Percentiles rank a stretch among this genome's conserved stretches.
phyloP scores from a whole-genome alignment of 2,113 vertebrate species.

The Garra rufa region DNA sequence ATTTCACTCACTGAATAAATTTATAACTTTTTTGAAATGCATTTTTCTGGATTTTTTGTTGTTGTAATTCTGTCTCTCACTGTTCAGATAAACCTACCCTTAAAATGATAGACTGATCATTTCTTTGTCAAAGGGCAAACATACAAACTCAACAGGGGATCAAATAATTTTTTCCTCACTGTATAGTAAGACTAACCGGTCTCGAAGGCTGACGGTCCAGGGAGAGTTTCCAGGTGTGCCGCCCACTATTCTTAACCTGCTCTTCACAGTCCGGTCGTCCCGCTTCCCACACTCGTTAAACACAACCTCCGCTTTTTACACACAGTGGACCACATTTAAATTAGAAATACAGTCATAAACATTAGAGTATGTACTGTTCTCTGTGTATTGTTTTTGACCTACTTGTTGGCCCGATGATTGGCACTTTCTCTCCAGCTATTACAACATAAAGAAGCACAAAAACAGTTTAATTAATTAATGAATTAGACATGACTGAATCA shows the following conservation, averaged over 20 bases:
- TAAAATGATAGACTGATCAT: too few species aligned
- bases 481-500: not conserved
- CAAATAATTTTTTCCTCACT: too few species aligned
- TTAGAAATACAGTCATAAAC: not conserved
- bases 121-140: too few species aligned
- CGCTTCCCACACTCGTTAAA: slow-evolving; percentile 90
- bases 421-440: slow-evolving; percentile 76
- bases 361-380: not conserved
- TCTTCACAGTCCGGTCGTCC: slow-evolving; percentile 64
- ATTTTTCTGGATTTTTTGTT: too few species aligned
- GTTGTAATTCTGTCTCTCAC: too few species aligned
- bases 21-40: too few species aligned
- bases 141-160: too few species aligned
- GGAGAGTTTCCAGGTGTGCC: slow-evolving; percentile 91
- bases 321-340: slow-evolving; percentile 10
- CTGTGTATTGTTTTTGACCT: slow-evolving; percentile 20
- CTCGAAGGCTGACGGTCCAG: slow-evolving; percentile 95
- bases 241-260: slow-evolving; percentile 77
- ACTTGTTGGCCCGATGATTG: slow-evolving; percentile 73
- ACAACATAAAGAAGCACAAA: slow-evolving; percentile 52
- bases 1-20: too few species aligned
- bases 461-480: slow-evolving; percentile 13
- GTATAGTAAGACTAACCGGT: slow-evolving; percentile 87
- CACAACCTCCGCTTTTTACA: slow-evolving; percentile 73
- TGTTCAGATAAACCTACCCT: too few species aligned